Percentiles rank a stretch among this genome's conserved stretches.
Evolutionary conservation across 2,888 invertebrate species (phyloP).

Genomic region (Harmothoe impar): DNA sequence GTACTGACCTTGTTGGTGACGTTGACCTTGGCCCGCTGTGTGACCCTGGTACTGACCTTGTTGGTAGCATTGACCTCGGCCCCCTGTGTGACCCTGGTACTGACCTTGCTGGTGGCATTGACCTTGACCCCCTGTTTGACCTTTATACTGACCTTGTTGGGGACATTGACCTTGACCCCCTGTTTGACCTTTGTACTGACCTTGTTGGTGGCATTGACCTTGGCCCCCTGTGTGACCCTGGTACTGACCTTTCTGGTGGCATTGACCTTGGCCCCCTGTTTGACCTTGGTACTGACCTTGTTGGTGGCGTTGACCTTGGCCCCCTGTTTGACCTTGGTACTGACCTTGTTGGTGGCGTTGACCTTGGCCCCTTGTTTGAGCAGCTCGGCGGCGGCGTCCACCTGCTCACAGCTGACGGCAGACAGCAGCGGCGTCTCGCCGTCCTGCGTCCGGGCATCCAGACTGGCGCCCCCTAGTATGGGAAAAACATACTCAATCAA

Average conservation of each 20-base stretch:
- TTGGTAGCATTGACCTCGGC: constrained; percentile 77
- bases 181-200: constrained; percentile 71
- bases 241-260: constrained; percentile 72
- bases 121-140: too few species aligned
- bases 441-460: constrained; percentile 63
- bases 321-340: constrained; percentile 67
- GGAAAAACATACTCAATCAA: too few species aligned
- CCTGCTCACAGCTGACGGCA: constrained; percentile 74
- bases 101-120: constrained; percentile 73
- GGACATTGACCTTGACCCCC: too few species aligned
- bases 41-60: constrained; percentile 76
- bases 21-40: constrained; percentile 74
- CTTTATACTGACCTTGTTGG: too few species aligned
- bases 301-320: constrained; percentile 79
- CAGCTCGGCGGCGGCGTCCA: constrained; percentile 73
- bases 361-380: constrained; percentile 74
- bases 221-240: constrained; percentile 68
- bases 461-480: constrained; percentile 47
- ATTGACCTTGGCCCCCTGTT: constrained; percentile 61
- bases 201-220: constrained; percentile 67
- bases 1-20: constrained; percentile 80
- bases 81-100: constrained; percentile 73
- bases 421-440: constrained; percentile 77
- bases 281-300: too few species aligned
- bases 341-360: constrained; percentile 79